These are phyloP conservation scores for Pheucticus melanocephalus DNA, from an alignment of 2,113 vertebrate genomes.

Conservation along the genomic window DNA sequence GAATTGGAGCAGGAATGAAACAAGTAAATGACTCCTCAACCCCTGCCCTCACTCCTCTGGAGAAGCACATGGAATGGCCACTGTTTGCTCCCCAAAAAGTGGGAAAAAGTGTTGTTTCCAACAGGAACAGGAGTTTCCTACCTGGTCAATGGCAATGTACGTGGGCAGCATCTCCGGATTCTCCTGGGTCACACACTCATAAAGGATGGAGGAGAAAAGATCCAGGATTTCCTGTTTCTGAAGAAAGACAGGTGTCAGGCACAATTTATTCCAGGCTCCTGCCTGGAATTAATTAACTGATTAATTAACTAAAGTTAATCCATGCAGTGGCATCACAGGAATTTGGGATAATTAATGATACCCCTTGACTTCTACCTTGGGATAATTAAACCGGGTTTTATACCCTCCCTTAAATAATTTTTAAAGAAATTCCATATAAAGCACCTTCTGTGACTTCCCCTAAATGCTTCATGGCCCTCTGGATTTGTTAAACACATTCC, in stretches of 20 bases:
- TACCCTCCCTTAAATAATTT: neutral
- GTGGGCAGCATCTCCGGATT: slow-evolving; percentile 97
- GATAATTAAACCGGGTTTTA: neutral
- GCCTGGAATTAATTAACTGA: neutral
- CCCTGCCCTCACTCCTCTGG: neutral
- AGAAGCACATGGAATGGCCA: neutral
- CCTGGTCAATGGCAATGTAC: slow-evolving; percentile 95
- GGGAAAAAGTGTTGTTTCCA: neutral
- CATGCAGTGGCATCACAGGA: neutral
- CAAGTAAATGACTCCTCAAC: neutral
- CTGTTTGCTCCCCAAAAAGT: rapidly evolving
- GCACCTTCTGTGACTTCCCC: neutral
- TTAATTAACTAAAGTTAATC: neutral
- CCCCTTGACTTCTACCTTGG: neutral
- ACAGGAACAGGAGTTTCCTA: neutral
- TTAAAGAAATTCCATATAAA: neutral
- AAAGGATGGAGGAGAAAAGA: slow-evolving; percentile 92
- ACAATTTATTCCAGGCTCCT: neutral
- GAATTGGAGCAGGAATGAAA: neutral
- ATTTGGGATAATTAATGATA: neutral
- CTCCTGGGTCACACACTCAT: slow-evolving; percentile 95
- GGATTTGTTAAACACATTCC: neutral
- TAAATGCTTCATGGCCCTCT: neutral
- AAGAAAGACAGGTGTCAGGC: neutral
- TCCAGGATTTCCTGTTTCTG: slow-evolving; percentile 89